These are phyloP conservation scores for Protonemura montana DNA, from an alignment of 2,888 invertebrate genomes.

Conservation along the genomic window DNA sequence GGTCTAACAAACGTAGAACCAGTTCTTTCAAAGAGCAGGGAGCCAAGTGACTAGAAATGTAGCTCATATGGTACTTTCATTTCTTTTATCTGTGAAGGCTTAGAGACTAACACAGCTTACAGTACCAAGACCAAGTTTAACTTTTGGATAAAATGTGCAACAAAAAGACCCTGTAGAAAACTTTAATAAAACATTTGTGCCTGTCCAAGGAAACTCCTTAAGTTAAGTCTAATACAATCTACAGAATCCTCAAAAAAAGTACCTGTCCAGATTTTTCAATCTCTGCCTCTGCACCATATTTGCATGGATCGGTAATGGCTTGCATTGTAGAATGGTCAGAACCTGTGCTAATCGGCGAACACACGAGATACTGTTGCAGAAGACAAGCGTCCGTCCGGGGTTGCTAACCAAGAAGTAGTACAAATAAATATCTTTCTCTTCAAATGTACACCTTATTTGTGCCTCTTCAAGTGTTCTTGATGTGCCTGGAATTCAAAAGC, in stretches of 20 bases:
- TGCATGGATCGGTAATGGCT: slow-evolving; percentile 82
- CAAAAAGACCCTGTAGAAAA: too few species aligned
- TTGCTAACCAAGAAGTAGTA: slow-evolving; percentile 89
- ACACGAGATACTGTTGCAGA: slow-evolving; percentile 93
- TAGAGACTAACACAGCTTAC: too few species aligned
- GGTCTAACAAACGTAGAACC: too few species aligned
- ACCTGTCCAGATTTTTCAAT: slow-evolving; percentile 85
- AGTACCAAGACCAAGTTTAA: too few species aligned
- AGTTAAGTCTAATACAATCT: slow-evolving; percentile 60
- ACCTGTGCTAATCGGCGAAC: slow-evolving; percentile 74
- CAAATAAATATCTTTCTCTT: slow-evolving; percentile 89
- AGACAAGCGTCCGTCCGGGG: slow-evolving; percentile 90
- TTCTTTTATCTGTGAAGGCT: too few species aligned
- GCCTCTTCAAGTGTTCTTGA: slow-evolving; percentile 86
- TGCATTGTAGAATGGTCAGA: slow-evolving; percentile 67
- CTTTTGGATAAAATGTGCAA: too few species aligned
- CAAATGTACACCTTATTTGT: slow-evolving; percentile 76
- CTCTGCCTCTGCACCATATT: slow-evolving; percentile 94
- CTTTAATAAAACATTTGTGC: too few species aligned
- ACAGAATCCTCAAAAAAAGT: background rate
- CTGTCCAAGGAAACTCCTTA: too few species aligned
- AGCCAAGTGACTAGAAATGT: too few species aligned
- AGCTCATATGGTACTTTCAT: too few species aligned
- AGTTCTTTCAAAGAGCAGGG: too few species aligned
- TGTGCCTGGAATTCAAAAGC: slow-evolving; percentile 66